These are phyloP conservation scores for Trichonephila inaurata DNA, from an alignment of 1,140 invertebrate genomes.

Conservation along the genomic window DNA sequence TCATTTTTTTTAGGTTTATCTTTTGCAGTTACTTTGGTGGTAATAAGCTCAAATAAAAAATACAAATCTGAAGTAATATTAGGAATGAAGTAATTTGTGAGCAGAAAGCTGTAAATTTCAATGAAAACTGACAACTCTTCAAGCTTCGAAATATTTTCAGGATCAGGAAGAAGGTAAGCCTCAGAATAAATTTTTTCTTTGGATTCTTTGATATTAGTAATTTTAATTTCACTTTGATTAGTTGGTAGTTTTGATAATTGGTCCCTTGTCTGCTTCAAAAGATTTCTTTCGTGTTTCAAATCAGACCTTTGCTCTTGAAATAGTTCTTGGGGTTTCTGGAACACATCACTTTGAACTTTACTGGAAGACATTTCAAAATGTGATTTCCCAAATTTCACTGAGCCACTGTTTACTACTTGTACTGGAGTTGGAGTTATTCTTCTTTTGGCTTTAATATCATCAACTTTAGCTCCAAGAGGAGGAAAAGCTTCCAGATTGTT, in stretches of 20 bases:
- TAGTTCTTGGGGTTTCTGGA: background rate
- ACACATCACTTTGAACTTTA: constrained; percentile 42
- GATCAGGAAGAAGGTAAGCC: constrained; percentile 41
- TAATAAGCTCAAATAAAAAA: constrained; percentile 76
- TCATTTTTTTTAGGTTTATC: constrained; percentile 17
- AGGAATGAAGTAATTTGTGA: constrained; percentile 17
- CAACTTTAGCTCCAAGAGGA: constrained; percentile 28
- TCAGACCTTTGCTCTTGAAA: background rate
- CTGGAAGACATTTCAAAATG: background rate
- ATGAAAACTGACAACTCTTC: constrained; percentile 42
- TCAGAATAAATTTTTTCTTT: background rate
- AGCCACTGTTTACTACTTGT: background rate
- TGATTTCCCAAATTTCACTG: constrained; percentile 51
- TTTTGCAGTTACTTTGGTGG: constrained; percentile 18
- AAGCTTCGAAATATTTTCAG: background rate
- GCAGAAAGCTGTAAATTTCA: constrained; percentile 33
- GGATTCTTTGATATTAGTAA: background rate
- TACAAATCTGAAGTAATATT: constrained; percentile 72
- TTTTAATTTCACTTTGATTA: background rate
- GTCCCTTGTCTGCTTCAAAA: constrained; percentile 37
- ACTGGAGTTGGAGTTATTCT: constrained; percentile 68
- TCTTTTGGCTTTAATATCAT: constrained; percentile 23
- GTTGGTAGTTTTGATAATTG: background rate
- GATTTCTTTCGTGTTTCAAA: constrained; percentile 62
- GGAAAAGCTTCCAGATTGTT: constrained; percentile 60